Evolutionary conservation across 1,140 invertebrate genomes (phyloP).

Genomic region (Arion vulgaris): DNA sequence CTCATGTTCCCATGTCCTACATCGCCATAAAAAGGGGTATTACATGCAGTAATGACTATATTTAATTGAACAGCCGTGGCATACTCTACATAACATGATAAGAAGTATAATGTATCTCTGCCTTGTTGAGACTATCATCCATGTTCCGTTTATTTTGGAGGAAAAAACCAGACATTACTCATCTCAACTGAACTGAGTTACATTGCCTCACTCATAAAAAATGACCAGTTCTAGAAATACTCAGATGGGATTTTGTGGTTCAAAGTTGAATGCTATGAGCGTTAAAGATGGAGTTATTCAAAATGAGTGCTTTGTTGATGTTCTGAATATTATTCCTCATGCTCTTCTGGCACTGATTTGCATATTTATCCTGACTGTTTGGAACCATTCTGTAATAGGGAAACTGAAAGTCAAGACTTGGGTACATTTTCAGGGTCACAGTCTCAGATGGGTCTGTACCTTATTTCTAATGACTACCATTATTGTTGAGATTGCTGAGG

Average conservation of each 20-base stretch:
- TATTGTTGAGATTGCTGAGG: slow-evolving; percentile 63
- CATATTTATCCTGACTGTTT: slow-evolving; percentile 61
- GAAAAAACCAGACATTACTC: too few species aligned
- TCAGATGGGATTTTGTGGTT: slow-evolving; percentile 64
- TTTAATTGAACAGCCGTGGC: too few species aligned
- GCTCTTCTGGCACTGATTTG: slow-evolving; percentile 59
- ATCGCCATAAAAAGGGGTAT: too few species aligned
- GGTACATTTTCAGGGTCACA: slow-evolving; percentile 62
- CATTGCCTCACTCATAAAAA: too few species aligned
- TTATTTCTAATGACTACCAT: slow-evolving; percentile 55
- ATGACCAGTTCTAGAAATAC: too few species aligned
- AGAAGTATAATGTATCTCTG: too few species aligned
- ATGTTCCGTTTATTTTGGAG: too few species aligned
- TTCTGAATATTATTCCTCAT: slow-evolving; percentile 67
- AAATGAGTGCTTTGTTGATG: slow-evolving; percentile 69
- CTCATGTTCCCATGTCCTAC: too few species aligned
- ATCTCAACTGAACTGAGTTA: too few species aligned
- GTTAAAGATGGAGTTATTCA: slow-evolving; percentile 63
- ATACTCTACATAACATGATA: too few species aligned
- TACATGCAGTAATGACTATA: too few species aligned
- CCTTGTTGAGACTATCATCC: too few species aligned
- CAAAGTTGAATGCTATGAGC: slow-evolving; percentile 55
- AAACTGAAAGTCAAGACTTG: slow-evolving; percentile 65
- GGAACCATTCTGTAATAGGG: slow-evolving; percentile 64
- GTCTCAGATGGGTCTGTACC: slow-evolving; percentile 58